Base-by-base conservation (phyloP, 2,113 vertebrate genomes). In the Phaethon lepturus region DNA sequence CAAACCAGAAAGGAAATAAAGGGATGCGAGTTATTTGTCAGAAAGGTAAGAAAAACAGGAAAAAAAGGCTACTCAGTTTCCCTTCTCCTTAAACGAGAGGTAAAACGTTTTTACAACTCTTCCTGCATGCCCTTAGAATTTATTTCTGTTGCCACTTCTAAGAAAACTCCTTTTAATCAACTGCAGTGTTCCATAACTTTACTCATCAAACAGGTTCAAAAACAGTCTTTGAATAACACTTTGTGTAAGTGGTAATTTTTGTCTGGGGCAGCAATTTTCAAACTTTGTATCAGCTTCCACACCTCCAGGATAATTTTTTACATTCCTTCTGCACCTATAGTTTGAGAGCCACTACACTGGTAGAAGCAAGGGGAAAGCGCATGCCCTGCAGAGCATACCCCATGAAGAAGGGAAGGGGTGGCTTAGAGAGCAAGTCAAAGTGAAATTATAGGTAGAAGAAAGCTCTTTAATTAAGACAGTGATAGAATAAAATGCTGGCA, bases 401-500 rank as follows among this genome's bases (percentile, higher is more conserved):
- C 1, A 0, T 0, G 0, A 86, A 68, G 47, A 86, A 81, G 8
- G 24, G 18, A 69, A 62, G 10, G 14, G 4, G 15, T 47, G 17
- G 29, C 29, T 81, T 12, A 42, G 28, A 58, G 6, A 77, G 13
- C 47, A 91, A 67, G 11, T 44, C n/a, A 9, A 52, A 67, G n/a
- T 55, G 22, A 71, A 79, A 45, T 69, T 31, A 16, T 9, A 78
- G 9, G 38, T 4, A 35, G 16, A 45, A 91, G 25, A 87, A 89
- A 87, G 23, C 12, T 71, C 23, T 89, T 29, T 47, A 42, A 2
- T 23, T 28, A 53, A 49, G 45, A 71, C 8, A 83, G 20, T 3
- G 22, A 38, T 4, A 74, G 22, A 86, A 84, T 31, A 75, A 91
- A 93, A 63, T 1, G 13, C 20, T 63, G 66, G 53, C 17, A 64